A percentile compares a stretch with the other conserved stretches of the same genome.
These are phyloP conservation scores for Sweltsa coloradensis DNA, from an alignment of 1,140 invertebrate genomes.

Conservation along the genomic window DNA sequence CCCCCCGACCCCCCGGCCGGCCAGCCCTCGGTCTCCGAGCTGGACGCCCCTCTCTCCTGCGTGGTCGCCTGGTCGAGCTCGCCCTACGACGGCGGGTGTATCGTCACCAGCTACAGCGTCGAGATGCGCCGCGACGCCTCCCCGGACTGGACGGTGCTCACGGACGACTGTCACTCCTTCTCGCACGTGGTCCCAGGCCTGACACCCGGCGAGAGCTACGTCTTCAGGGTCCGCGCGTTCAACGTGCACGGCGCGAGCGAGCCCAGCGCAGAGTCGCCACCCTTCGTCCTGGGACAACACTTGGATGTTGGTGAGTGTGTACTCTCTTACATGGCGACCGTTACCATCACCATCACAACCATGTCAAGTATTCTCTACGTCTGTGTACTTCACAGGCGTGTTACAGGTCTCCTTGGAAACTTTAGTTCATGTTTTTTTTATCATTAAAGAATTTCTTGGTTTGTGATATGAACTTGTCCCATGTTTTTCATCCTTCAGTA, in stretches of 20 bases:
- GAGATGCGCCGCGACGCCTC: constrained; percentile 50
- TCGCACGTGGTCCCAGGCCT: constrained; percentile 44
- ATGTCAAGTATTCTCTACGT: too few relatives aligned
- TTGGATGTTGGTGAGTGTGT: too few relatives aligned
- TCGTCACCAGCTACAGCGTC: constrained; percentile 67
- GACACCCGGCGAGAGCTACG: constrained; percentile 41
- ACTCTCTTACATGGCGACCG: too few relatives aligned
- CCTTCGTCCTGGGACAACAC: constrained; percentile 1
- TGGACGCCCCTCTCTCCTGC: constrained; percentile 12
- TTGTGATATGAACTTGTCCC: too few relatives aligned
- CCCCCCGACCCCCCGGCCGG: constrained; percentile 64
- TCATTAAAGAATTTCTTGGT: too few relatives aligned
- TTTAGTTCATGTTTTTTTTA: too few relatives aligned
- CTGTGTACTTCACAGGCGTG: too few relatives aligned
- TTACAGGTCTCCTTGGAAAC: too few relatives aligned
- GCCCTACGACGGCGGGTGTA: constrained; percentile 72
- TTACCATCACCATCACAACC: too few relatives aligned
- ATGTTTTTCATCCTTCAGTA: too few relatives aligned
- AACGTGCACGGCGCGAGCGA: constrained; percentile 67
- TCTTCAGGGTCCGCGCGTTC: constrained; percentile 62
- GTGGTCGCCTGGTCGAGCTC: constrained; percentile 69
- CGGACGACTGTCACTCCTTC: constrained; percentile 46
- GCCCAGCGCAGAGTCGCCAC: constrained; percentile 43
- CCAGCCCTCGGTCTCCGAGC: constrained; percentile 41
- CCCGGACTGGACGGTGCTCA: constrained; percentile 41